Conservation (phyloP, 1,140 invertebrate species). For the Drosophila mauritiana region DNA sequence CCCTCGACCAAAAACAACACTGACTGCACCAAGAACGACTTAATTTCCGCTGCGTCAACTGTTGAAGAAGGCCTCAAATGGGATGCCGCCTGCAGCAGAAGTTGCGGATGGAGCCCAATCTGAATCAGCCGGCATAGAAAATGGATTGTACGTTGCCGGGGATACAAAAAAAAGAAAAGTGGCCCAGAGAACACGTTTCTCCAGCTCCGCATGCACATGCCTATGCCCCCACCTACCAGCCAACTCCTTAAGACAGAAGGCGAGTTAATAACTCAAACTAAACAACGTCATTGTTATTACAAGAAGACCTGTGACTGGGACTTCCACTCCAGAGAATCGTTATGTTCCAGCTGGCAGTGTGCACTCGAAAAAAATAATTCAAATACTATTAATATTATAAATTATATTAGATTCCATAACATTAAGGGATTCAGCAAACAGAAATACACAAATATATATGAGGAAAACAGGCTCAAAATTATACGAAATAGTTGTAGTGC, state of each 20-base stretch:
- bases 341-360: background rate
- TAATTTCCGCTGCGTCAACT: constrained; percentile 64
- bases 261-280: constrained; percentile 82
- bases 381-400: background rate
- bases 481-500: background rate
- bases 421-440: too few relatives aligned
- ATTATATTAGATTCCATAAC: too few relatives aligned
- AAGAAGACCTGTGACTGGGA: constrained; percentile 43
- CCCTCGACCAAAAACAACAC: constrained; percentile 22
- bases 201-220: constrained; percentile 5
- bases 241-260: constrained; percentile 39
- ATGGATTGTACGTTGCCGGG: constrained; percentile 42
- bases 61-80: constrained; percentile 58
- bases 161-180: constrained; percentile 29
- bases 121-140: constrained; percentile 46
- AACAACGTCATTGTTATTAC: constrained; percentile 77
- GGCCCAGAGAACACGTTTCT: constrained; percentile 31
- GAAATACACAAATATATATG: too few relatives aligned
- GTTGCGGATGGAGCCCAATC: constrained; percentile 21
- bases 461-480: too few relatives aligned
- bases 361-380: constrained; percentile 3
- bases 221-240: constrained; percentile 11
- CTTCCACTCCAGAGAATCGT: constrained; percentile 21
- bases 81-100: constrained; percentile 46
- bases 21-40: constrained; percentile 55